These are phyloP conservation scores for Shargacucullia verbasci DNA, from an alignment of 2,888 invertebrate species.

Conservation along the genomic window DNA sequence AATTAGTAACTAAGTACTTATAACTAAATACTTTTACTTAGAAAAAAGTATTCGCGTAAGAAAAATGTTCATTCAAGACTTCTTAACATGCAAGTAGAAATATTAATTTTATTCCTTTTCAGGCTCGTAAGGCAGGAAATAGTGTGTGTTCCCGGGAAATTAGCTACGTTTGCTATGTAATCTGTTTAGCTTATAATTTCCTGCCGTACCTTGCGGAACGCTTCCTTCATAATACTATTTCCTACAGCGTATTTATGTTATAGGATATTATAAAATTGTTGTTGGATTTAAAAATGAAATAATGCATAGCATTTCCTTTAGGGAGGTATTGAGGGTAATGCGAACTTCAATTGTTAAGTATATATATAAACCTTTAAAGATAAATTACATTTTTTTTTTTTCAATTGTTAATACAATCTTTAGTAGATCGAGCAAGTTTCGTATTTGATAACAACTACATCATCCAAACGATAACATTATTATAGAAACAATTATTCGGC, in stretches of 20 bases:
- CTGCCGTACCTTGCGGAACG: conserved; percentile 65
- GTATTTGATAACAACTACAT: too few relatives aligned
- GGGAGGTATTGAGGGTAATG: too few relatives aligned
- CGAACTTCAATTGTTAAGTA: too few relatives aligned
- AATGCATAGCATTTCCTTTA: too few relatives aligned
- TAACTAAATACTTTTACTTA: too few relatives aligned
- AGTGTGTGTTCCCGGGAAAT: conserved; percentile 76
- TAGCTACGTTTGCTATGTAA: conserved; percentile 77
- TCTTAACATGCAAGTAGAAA: conserved; percentile 19
- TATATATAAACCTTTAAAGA: too few relatives aligned
- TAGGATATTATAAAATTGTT: too few relatives aligned
- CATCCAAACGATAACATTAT: conserved; percentile 2
- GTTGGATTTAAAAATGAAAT: too few relatives aligned
- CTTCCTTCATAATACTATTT: conserved; percentile 70
- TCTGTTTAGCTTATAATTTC: conserved; percentile 82
- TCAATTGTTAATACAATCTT: too few relatives aligned
- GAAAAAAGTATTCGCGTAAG: neutral
- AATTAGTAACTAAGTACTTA: too few relatives aligned
- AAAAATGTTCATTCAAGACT: conserved; percentile 10
- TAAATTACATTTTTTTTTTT: too few relatives aligned
- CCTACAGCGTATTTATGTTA: conserved; percentile 55
- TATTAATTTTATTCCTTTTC: conserved; percentile 42
- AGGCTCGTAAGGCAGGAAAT: conserved; percentile 54
- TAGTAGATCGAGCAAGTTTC: too few relatives aligned
- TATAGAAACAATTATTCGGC: conserved; percentile 28